Evolutionary conservation across 2,113 vertebrate genomes (phyloP), one percentile per base, ranked within the genome.

Genomic region (Nothobranchius furzeri): DNA sequence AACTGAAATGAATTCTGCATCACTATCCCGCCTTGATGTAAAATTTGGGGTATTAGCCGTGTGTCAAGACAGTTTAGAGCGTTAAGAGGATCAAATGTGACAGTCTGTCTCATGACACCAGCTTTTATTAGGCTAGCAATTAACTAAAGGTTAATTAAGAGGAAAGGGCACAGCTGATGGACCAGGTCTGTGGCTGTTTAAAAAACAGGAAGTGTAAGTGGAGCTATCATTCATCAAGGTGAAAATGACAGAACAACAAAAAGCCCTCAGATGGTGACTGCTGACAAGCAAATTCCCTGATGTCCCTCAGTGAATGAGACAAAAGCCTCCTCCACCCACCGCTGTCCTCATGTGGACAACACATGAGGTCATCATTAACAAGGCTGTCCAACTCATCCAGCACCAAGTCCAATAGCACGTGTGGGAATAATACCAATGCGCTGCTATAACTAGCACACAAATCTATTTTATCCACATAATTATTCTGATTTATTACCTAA

Each of bases 71-170:
- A 73, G 73, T 55, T 30, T 49, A 36, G 24, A 51, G 56, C 8
- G 6, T 30, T 53, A 52, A 68, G 37, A 71, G 63, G 66, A 63
- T 69, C 79, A 70, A 48, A 56, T 63, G 66, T 63, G 77, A 78
- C 57, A 17, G 37, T 1, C 20, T 35, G 30, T 89, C 89, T 89
- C 88, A 78, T 5, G 85, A 71, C 47, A 70, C 64, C 62, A 42
- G 62, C 72, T 81, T 90, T 91, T 87, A 88, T 88, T 87, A 88
- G 83, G 78, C 78, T 25, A 62, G 73, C 72, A 90, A 91, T 92
- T 90, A 92, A 87, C 80, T 77, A 87, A 66, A 60, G 73, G 78
- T 89, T 91, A 90, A 93, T 90, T 93, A 89, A 85, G 84, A 81
- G 71, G 56, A 66, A 71, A 59, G 71, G 79, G 60, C 80, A 67